phyloP scores from a whole-genome alignment of 53 echinoderm and acorn worm species.

The Echinarachnius parma region DNA sequence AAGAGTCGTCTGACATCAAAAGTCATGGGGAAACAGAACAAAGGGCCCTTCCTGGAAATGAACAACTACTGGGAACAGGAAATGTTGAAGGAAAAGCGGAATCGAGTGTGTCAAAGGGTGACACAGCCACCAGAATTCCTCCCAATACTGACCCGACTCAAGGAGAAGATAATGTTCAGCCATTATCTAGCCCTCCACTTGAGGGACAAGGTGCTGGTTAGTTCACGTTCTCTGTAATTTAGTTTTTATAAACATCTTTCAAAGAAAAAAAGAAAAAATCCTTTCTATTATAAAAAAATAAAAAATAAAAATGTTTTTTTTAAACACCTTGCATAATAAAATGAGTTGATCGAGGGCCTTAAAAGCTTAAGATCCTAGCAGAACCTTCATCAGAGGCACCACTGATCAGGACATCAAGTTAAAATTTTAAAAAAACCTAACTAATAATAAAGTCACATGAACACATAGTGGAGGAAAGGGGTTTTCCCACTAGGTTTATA shows the following conservation, averaged over 20 bases:
- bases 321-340: no score
- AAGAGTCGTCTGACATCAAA: neutral
- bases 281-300: no score
- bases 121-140: conserved; percentile 19
- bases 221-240: neutral
- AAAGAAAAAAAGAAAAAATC: neutral
- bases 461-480: no score
- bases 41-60: neutral
- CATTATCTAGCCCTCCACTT: conserved; percentile 20
- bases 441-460: no score
- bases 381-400: no score
- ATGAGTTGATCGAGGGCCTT: neutral
- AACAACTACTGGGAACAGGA: neutral
- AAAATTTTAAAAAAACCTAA: no score
- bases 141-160: neutral
- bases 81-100: neutral
- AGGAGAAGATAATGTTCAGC: conserved; percentile 6
- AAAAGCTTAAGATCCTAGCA: no score
- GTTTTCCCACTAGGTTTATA: no score
- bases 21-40: conserved; percentile 33
- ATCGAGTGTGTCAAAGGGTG: conserved; percentile 23
- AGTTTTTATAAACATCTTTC: neutral
- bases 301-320: no score
- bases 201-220: no score
- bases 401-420: no score